Evolutionary conservation across 2,113 vertebrate species (phyloP).

Genomic region (Cinclus mexicanus): DNA sequence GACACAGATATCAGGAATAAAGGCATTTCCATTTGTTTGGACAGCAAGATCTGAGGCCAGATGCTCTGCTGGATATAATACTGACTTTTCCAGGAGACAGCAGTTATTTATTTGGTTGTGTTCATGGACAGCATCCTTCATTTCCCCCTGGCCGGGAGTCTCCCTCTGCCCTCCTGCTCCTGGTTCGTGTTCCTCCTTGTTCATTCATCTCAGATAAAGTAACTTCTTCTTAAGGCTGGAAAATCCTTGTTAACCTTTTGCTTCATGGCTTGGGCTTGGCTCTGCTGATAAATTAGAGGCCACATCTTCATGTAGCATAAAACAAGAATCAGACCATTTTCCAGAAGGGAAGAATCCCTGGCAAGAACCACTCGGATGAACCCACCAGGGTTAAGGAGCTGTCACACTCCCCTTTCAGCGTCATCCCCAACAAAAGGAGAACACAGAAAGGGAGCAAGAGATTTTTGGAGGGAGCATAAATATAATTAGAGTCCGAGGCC

Average conservation of each 20-base stretch:
- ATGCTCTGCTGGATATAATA: background rate
- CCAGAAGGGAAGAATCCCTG: constrained; percentile 11
- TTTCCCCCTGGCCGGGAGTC: background rate
- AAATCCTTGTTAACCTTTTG: constrained; percentile 38
- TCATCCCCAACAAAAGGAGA: background rate
- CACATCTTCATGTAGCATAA: background rate
- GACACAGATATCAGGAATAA: background rate
- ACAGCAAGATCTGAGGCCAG: background rate
- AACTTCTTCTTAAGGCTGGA: constrained; percentile 11
- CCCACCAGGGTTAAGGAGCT: background rate
- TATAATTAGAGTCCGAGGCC: background rate
- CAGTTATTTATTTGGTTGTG: background rate
- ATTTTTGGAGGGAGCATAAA: background rate
- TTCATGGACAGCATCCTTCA: background rate
- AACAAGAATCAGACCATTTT: background rate
- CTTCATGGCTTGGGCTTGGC: background rate
- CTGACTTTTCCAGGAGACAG: background rate
- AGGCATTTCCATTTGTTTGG: background rate
- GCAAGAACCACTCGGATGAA: rapidly evolving
- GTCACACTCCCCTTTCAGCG: background rate
- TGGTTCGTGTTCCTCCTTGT: background rate
- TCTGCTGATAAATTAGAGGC: constrained; percentile 5
- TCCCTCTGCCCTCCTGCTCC: background rate
- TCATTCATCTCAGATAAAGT: constrained; percentile 41
- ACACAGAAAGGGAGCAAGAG: background rate